A percentile compares a stretch with the other conserved stretches of the same genome.
Evolutionary conservation across 2,888 invertebrate species (phyloP).

Genomic region (Eugnorisma glareosa): DNA sequence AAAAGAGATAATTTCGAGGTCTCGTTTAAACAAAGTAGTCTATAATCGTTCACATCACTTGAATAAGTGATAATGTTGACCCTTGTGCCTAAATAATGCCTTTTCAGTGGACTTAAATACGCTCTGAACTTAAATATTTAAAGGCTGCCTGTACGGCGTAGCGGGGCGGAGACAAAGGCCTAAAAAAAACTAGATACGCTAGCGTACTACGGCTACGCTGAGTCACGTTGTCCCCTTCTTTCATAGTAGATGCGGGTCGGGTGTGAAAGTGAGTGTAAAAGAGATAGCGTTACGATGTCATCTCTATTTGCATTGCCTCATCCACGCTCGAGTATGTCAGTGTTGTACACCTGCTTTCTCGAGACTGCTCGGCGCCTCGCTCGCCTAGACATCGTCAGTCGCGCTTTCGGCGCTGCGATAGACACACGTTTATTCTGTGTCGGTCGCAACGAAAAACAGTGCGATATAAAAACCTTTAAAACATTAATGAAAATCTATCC

Average conservation of each 20-base stretch:
- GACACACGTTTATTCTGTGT: conserved; percentile 68
- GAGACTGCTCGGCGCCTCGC: conserved; percentile 85
- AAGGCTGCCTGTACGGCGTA: conserved; percentile 40
- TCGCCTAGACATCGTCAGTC: conserved; percentile 74
- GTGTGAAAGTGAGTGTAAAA: conserved; percentile 54
- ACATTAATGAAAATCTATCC: conserved; percentile 81
- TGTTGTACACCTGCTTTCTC: conserved; percentile 75
- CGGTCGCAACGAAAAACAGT: conserved; percentile 62
- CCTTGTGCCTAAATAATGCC: conserved; percentile 59
- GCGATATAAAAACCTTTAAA: conserved; percentile 75
- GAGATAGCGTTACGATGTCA: conserved; percentile 61
- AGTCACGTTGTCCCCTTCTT: conserved; percentile 44
- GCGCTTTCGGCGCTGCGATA: conserved; percentile 79
- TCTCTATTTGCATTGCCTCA: conserved; percentile 62
- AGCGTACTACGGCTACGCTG: conserved; percentile 40
- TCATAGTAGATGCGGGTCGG: conserved; percentile 3
- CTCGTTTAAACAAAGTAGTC: conserved; percentile 30
- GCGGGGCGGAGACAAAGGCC: conserved; percentile 45
- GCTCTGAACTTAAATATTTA: conserved; percentile 64
- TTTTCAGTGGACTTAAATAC: conserved; percentile 61
- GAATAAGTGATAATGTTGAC: conserved; percentile 63
- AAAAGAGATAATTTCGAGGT: conserved; percentile 15
- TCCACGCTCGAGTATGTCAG: conserved; percentile 67
- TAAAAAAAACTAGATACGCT: conserved; percentile 58
- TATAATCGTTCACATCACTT: conserved; percentile 49